Evolutionary conservation across 2,797 vertebrate species (phyloP).

Genomic region (Notamacropus eugenii): DNA sequence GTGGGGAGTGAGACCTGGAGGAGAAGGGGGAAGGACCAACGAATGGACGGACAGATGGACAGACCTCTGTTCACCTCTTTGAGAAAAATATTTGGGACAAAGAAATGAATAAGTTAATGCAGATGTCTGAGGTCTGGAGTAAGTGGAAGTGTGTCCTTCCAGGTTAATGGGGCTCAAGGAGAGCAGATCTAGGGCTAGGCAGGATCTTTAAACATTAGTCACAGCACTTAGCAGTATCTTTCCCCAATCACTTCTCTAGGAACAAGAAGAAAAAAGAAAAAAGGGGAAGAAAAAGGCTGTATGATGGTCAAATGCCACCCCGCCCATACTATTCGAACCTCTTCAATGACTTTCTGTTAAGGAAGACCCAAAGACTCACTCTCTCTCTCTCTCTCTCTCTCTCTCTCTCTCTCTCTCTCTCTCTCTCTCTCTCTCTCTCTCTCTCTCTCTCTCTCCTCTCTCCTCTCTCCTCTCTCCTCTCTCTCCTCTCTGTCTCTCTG

Average conservation of each 20-base stretch:
- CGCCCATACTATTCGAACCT: slow-evolving; percentile 68
- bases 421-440: too few relatives aligned
- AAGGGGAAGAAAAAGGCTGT: slow-evolving; percentile 35
- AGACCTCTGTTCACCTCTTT: not conserved
- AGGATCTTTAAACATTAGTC: slow-evolving; percentile 81
- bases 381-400: not conserved
- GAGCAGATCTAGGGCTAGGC: slow-evolving; percentile 57
- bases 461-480: too few relatives aligned
- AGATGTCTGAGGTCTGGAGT: not conserved
- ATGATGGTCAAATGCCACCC: not conserved
- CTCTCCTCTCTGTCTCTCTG: too few relatives aligned
- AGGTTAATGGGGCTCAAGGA: slow-evolving; percentile 73
- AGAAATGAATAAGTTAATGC: not conserved
- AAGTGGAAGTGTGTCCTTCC: not conserved
- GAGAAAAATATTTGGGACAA: not conserved
- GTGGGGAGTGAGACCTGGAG: not conserved
- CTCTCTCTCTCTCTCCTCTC: not conserved
- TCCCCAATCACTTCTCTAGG: slow-evolving; percentile 74
- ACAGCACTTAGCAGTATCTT: slow-evolving; percentile 76
- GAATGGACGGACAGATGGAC: too few relatives aligned
- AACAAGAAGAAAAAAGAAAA: not conserved
- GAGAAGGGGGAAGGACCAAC: not conserved
- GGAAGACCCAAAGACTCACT: slow-evolving; percentile 44
- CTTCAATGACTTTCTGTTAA: slow-evolving; percentile 64
- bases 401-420: not conserved